These are phyloP conservation scores for Sebastes nivosus DNA, from an alignment of 2,797 vertebrate genomes.

Conservation along the genomic window DNA sequence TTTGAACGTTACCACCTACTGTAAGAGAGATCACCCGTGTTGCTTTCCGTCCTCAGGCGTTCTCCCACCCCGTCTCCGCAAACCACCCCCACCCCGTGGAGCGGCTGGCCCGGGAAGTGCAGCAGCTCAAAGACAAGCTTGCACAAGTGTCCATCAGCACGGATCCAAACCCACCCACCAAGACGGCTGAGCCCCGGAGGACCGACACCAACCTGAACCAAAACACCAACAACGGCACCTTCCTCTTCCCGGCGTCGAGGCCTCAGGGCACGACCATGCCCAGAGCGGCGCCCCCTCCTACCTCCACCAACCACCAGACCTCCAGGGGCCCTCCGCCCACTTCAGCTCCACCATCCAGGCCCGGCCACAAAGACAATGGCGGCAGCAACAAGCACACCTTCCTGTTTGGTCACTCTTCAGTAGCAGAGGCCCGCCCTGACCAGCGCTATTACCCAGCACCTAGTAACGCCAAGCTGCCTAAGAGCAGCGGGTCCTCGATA, in stretches of 20 bases:
- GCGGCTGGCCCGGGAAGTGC: slow-evolving; percentile 81
- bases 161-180: slow-evolving; percentile 40
- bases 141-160: slow-evolving; percentile 48
- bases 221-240: slow-evolving; percentile 83
- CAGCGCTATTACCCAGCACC: slow-evolving; percentile 64
- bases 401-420: slow-evolving; percentile 77
- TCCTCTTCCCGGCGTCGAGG: slow-evolving; percentile 77
- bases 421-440: slow-evolving; percentile 56
- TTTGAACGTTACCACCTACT: not conserved
- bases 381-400: slow-evolving; percentile 81
- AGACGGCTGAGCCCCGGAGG: slow-evolving; percentile 48
- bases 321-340: slow-evolving; percentile 38
- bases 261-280: slow-evolving; percentile 39
- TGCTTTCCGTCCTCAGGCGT: slow-evolving; percentile 61
- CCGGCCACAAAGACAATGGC: slow-evolving; percentile 52
- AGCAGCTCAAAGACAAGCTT: slow-evolving; percentile 79
- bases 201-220: slow-evolving; percentile 82
- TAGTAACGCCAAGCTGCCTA: slow-evolving; percentile 75
- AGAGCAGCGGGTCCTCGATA: slow-evolving; percentile 70
- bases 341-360: slow-evolving; percentile 13
- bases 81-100: slow-evolving; percentile 82
- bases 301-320: slow-evolving; percentile 60
- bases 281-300: slow-evolving; percentile 19
- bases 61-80: slow-evolving; percentile 79
- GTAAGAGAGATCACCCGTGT: not conserved